phyloP scores from a whole-genome alignment of 1,140 invertebrate species.

The Leguminivora glycinivorella region DNA sequence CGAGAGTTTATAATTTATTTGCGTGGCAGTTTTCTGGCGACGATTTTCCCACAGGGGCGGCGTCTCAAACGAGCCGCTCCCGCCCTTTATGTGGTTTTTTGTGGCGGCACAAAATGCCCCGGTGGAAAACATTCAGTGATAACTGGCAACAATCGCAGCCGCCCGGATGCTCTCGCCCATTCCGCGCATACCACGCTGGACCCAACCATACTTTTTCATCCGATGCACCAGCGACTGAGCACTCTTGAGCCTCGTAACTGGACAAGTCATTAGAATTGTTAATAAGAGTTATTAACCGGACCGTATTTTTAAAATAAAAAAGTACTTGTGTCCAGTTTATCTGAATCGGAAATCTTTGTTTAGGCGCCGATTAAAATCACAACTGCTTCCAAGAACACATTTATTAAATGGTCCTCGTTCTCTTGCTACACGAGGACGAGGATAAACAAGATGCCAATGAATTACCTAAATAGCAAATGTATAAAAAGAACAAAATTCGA shows the following conservation, averaged over 20 bases:
- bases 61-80: slow-evolving; percentile 73
- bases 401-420: not conserved
- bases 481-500: not conserved
- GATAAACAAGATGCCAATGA: too few species aligned
- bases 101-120: slow-evolving; percentile 72
- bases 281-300: slow-evolving; percentile 24
- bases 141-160: slow-evolving; percentile 77
- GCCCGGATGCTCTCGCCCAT: slow-evolving; percentile 73
- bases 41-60: slow-evolving; percentile 77
- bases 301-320: slow-evolving; percentile 11
- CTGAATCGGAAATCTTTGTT: not conserved
- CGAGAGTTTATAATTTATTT: slow-evolving; percentile 77
- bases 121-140: slow-evolving; percentile 78
- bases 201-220: slow-evolving; percentile 71
- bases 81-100: slow-evolving; percentile 78
- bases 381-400: not conserved
- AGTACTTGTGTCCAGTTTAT: not conserved
- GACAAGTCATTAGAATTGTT: slow-evolving; percentile 32
- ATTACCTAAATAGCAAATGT: not conserved
- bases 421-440: not conserved
- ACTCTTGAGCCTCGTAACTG: slow-evolving; percentile 53
- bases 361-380: not conserved
- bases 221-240: slow-evolving; percentile 57
- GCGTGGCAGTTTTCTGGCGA: slow-evolving; percentile 76
- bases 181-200: slow-evolving; percentile 69